phyloP scores from a whole-genome alignment of 2,797 vertebrate species.

The Peromyscus melanophrys region DNA sequence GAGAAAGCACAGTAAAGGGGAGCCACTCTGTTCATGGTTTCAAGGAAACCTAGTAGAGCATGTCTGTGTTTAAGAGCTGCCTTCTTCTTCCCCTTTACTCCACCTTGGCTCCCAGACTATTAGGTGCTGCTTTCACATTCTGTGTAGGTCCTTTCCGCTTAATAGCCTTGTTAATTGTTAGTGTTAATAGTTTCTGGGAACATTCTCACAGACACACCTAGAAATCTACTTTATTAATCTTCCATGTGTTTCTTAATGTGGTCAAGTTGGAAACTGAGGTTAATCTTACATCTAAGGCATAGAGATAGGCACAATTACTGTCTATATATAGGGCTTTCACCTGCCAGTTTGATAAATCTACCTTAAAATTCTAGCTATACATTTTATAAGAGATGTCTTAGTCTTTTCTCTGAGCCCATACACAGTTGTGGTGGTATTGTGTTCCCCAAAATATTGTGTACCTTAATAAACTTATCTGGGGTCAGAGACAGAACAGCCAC shows the following conservation, averaged over 20 bases:
- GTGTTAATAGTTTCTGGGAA: neutral
- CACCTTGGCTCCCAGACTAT: too few species aligned
- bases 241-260: neutral
- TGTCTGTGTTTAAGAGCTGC: too few species aligned
- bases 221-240: neutral
- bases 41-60: neutral
- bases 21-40: neutral
- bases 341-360: neutral
- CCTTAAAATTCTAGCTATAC: neutral
- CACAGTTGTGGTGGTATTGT: too few species aligned
- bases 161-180: neutral
- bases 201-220: neutral
- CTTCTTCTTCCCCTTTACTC: neutral
- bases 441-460: too few species aligned
- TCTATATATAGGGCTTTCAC: neutral
- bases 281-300: neutral
- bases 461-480: too few species aligned
- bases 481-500: too few species aligned
- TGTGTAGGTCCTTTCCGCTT: neutral
- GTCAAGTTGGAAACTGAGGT: neutral
- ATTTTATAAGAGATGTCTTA: neutral
- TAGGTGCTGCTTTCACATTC: neutral
- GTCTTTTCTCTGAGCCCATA: neutral
- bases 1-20: neutral
- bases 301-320: neutral